These are phyloP conservation scores for Numenius phaeopus DNA, from an alignment of 2,797 vertebrate genomes.

Conservation along the genomic window DNA sequence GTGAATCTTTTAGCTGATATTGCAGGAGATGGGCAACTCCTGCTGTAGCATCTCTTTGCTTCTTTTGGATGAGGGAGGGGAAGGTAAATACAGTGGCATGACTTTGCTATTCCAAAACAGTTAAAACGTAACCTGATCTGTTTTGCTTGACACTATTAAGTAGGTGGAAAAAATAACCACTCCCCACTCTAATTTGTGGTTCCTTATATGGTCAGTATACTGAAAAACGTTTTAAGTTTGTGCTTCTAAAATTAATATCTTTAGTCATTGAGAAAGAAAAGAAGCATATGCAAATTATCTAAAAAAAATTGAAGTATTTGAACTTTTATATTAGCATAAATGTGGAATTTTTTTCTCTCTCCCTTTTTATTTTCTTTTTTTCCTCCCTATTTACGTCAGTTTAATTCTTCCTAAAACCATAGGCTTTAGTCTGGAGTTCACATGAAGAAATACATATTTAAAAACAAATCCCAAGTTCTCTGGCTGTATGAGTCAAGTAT, in stretches of 20 bases:
- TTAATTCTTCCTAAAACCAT: neutral
- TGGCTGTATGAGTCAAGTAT: neutral
- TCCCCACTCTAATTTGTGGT: neutral
- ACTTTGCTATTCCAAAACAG: neutral
- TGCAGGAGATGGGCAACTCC: neutral
- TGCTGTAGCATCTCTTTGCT: neutral
- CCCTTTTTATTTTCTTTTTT: neutral
- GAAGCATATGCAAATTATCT: neutral
- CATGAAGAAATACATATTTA: neutral
- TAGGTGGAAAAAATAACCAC: neutral
- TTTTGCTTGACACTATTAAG: neutral
- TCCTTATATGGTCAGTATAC: neutral
- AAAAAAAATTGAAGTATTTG: conserved; percentile 3
- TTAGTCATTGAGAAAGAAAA: conserved; percentile 8
- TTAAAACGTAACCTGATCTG: neutral
- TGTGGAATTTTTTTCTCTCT: neutral
- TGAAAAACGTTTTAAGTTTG: conserved; percentile 12
- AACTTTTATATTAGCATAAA: neutral
- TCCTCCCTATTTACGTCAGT: neutral
- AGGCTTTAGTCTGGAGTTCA: neutral
- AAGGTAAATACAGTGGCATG: neutral
- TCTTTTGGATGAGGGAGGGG: neutral
- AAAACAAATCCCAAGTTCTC: neutral
- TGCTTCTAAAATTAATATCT: conserved; percentile 30
- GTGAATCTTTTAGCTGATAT: neutral